These are phyloP conservation scores for Acridotheres tristis DNA, from an alignment of 2,797 vertebrate genomes.

Conservation along the genomic window DNA sequence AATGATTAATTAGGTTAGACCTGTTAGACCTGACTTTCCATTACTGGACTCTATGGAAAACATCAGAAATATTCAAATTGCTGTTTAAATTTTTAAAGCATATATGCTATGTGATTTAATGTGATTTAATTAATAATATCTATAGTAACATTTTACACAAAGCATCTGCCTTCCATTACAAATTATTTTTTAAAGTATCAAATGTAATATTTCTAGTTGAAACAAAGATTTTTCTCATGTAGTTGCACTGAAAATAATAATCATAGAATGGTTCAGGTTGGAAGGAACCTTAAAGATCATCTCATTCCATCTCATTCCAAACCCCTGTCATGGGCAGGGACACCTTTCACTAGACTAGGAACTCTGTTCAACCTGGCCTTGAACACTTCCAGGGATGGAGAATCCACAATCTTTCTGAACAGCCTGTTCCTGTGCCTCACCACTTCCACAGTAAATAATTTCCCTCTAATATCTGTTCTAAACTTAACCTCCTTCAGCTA, in stretches of 20 bases:
- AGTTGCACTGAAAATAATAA: neutral
- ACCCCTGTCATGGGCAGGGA: neutral
- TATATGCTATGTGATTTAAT: neutral
- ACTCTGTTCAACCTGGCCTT: neutral
- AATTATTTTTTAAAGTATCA: neutral
- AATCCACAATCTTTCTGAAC: neutral
- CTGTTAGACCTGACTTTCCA: neutral
- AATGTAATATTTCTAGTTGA: neutral
- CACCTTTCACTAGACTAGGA: neutral
- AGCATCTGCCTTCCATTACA: neutral
- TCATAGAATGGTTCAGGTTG: neutral
- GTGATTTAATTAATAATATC: neutral
- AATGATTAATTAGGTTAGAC: neutral
- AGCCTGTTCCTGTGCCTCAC: neutral
- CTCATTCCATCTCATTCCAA: neutral
- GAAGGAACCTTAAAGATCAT: neutral
- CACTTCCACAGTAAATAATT: neutral
- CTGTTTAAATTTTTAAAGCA: neutral
- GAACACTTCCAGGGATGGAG: neutral
- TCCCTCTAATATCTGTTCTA: neutral
- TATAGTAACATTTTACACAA: neutral
- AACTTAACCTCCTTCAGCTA: neutral
- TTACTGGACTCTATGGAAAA: neutral
- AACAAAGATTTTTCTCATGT: neutral
- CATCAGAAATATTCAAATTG: neutral